Base-by-base conservation (phyloP, 2,888 invertebrate species). In the Trilocha varians region DNA sequence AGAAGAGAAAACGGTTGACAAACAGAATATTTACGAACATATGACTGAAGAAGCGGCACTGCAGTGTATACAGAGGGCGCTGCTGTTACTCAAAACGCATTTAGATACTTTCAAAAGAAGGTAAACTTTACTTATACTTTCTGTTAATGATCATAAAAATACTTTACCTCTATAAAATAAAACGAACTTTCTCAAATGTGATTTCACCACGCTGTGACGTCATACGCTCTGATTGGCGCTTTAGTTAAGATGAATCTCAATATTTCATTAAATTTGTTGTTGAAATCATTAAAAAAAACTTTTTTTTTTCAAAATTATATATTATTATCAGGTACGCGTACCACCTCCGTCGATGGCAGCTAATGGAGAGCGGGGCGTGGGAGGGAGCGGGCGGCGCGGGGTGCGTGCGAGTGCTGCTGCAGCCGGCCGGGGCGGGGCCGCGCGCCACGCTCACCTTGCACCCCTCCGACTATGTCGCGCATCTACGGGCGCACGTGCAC, bases 401-500 rank as follows among this genome's bases (percentile, higher is more conserved):
- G 46, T 52, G 63, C 13, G 84, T 97, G 46, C 87, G 94, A 33
- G 89, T 97, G 34, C 89, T 93, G 13, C 89, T 97, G 39, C 96
- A 96, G 74, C 96, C 96, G 18, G 96, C 95, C 3, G 96, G 95
- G 13, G 67, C 68, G 32, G 75, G 76, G 47, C 64, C 15, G 85
- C 97, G 46, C 87, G 94, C 33, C 25, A 25, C 25, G 25, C 89
- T 97, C 34, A 90, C 93, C 13, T 89, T 97, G 39, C 97, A 97
- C 74, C 96, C 96, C 16, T 96, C 95, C 2, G 97, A 97, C 78
- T 91, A 94, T 49, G 92, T 98, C 16, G 97, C 96, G 3, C 97
- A 97, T 72, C 80, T 98, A 40, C 87, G 97, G 48, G 97, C 97
- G 1, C 97, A 97, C 86, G 95, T 97, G 42, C 94, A 95, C n/a